These are phyloP conservation scores for Osmerus mordax DNA, from an alignment of 2,113 vertebrate species.

Conservation along the genomic window DNA sequence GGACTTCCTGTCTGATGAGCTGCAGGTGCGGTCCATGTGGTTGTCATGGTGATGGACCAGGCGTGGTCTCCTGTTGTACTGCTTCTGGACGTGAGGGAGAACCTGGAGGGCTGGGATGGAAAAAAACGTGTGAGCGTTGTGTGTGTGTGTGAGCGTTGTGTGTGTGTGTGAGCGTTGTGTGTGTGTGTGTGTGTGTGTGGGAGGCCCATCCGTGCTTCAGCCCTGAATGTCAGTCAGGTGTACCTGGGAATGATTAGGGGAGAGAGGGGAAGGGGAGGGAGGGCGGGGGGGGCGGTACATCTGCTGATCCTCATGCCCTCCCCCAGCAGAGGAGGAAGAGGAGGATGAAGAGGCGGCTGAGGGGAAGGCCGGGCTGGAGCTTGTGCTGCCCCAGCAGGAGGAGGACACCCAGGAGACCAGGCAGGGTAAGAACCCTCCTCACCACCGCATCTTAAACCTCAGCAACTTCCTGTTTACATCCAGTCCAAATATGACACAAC, in stretches of 20 bases:
- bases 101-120: no score
- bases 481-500: not conserved
- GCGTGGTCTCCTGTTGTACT: not conserved
- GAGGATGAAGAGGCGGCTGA: conserved; percentile 91
- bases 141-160: not conserved
- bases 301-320: conserved; percentile 66
- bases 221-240: conserved; percentile 59
- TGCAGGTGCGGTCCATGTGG: conserved; percentile 34
- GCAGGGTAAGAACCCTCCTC: conserved; percentile 76
- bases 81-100: no score
- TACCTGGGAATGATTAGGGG: conserved; percentile 64
- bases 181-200: not conserved
- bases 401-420: conserved; percentile 85
- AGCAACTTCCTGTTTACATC: not conserved
- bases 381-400: conserved; percentile 78
- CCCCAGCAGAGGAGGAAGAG: conserved; percentile 88
- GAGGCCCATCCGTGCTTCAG: conserved; percentile 28
- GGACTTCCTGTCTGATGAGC: conserved; percentile 17
- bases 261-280: conserved; percentile 4
- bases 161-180: conserved; percentile 11
- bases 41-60: not conserved
- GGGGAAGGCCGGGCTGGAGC: conserved; percentile 79
- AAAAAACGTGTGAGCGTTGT: no score
- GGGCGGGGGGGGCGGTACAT: conserved; percentile 59
- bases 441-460: no score